Evolutionary conservation across 1,140 invertebrate genomes (phyloP).

Genomic region (Anastrepha obliqua): DNA sequence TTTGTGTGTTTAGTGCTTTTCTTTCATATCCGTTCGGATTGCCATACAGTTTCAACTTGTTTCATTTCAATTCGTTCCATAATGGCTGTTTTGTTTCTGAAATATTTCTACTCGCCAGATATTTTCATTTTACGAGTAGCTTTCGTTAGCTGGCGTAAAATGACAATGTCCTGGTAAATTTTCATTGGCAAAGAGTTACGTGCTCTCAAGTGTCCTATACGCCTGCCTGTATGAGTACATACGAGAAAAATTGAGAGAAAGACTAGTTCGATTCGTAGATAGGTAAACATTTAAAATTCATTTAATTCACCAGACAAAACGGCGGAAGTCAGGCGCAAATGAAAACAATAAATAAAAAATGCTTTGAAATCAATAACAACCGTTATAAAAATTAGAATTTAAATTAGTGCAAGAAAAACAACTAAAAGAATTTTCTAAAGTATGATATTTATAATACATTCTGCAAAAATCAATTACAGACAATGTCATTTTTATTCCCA

Average conservation of each 20-base stretch:
- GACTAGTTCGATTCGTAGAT: neutral
- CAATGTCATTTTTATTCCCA: too few species aligned
- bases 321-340: constrained; percentile 7
- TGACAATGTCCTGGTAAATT: constrained; percentile 36
- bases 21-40: constrained; percentile 19
- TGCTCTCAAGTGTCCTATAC: constrained; percentile 13
- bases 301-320: neutral
- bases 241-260: neutral
- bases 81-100: neutral
- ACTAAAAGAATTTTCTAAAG: too few species aligned
- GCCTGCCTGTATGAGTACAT: neutral
- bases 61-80: neutral
- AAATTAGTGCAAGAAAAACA: too few species aligned
- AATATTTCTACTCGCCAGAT: neutral
- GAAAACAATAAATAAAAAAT: neutral
- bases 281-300: too few species aligned
- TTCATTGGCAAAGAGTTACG: neutral
- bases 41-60: neutral
- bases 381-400: too few species aligned
- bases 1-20: neutral
- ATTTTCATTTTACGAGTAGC: neutral
- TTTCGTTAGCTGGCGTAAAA: neutral
- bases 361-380: neutral
- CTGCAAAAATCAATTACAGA: too few species aligned
- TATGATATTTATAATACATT: too few species aligned